Evolutionary conservation across 2,888 invertebrate species (phyloP), one percentile per base, ranked within the genome.

Genomic region (Calameuta pallipes): DNA sequence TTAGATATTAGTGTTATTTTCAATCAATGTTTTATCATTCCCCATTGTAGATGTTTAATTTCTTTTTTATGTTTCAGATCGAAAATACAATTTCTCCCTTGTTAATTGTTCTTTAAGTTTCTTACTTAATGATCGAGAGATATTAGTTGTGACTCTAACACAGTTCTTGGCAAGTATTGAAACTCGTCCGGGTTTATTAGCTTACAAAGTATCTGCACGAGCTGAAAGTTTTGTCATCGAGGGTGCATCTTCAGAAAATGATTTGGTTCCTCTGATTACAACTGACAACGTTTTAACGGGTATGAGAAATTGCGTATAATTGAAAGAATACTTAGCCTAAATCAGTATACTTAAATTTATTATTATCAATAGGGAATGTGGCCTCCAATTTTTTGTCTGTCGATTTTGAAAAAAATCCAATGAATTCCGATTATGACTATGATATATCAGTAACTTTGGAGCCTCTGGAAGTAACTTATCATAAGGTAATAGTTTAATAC

Each of bases 151-250:
- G 82, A 95, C 95, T 0, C 89, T 96, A 80, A 95, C 96, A 0
- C 96, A 96, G 91, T 94, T 96, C 85, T 92, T 95, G 31, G 93
- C 94, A 0, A 95, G 95, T 4, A 87, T 95, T 79, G 95, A 96
- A 86, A 95, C 95, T 3, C 92, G 95, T 87, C 95, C 95, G 3
- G 94, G 94, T 0, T 94, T 94, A 30, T 93, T 94, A 82, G 95
- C 95, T 12, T 95, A 94, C 86, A 95, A 95, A 92, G 93, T 95
- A 35, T 95, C 95, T 75, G 94, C 94, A 4, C 92, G 95, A 76
- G 94, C 96, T 13, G 96, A 97, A 89, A 96, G 95, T 87, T 93
- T 96, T 80, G 94, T 96, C 0, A 91, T 96, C 11, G 96, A 97
- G 91, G 96, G 96, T 0, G 94, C 94, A 3, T 95, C 95, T 9